These are phyloP conservation scores for Atherinomorus stipes DNA, from an alignment of 2,113 vertebrate species.

Conservation along the genomic window DNA sequence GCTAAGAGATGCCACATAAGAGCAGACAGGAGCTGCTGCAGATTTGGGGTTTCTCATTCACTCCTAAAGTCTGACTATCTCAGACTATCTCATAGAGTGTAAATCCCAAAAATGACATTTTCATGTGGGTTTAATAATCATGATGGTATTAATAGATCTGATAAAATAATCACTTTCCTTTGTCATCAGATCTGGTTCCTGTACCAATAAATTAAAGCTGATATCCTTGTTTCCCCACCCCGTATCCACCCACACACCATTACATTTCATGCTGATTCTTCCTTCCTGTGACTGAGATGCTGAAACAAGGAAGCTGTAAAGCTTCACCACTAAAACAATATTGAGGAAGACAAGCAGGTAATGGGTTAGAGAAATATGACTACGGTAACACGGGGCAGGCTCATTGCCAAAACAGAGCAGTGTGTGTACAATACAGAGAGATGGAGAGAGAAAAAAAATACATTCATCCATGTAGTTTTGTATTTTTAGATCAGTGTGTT, in stretches of 20 bases:
- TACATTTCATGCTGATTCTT: conserved; percentile 11
- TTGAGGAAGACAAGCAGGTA: conserved; percentile 31
- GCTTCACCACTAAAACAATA: conserved; percentile 19
- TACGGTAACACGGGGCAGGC: not conserved
- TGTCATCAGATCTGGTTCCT: not conserved
- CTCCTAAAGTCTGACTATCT: no score
- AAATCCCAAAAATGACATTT: no score
- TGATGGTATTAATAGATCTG: no score
- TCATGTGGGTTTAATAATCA: no score
- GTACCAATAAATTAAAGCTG: conserved; percentile 12
- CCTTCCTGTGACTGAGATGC: conserved; percentile 9
- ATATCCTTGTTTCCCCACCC: conserved; percentile 10
- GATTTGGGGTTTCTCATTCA: no score
- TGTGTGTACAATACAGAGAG: not conserved
- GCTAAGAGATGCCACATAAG: no score
- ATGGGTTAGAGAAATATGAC: conserved; percentile 9
- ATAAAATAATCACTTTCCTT: not conserved
- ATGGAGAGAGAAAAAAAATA: not conserved
- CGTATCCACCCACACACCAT: conserved; percentile 7
- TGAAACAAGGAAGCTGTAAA: conserved; percentile 20
- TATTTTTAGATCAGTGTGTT: conserved; percentile 31
- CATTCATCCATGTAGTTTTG: conserved; percentile 1
- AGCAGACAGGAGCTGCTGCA: no score
- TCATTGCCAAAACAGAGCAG: not conserved
- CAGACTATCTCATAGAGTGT: no score